Evolutionary conservation across 1,140 invertebrate genomes (phyloP).

Genomic region (Drosophila murphyi): DNA sequence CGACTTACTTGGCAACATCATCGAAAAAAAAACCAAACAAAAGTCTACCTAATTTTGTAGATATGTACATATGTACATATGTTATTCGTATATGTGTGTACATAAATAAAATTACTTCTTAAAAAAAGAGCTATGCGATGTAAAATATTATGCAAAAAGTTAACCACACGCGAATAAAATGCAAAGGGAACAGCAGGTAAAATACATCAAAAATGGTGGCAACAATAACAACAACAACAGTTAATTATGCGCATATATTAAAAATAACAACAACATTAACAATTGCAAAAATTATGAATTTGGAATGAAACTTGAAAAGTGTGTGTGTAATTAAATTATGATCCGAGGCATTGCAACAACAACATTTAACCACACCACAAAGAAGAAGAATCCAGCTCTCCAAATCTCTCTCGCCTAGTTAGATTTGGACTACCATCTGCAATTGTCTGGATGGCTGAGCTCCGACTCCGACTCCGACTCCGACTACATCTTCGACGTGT

Average conservation of each 20-base stretch:
- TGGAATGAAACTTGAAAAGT: constrained; percentile 72
- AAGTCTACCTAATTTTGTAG: no score
- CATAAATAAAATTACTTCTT: neutral
- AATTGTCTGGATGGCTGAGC: constrained; percentile 14
- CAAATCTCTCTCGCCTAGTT: constrained; percentile 2
- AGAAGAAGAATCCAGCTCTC: constrained; percentile 9
- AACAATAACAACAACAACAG: constrained; percentile 34
- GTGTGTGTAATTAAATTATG: constrained; percentile 69
- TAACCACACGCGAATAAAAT: constrained; percentile 54
- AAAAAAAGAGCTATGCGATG: constrained; percentile 3
- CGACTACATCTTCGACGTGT: constrained; percentile 14
- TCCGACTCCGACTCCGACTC: constrained; percentile 6
- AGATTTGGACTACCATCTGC: constrained; percentile 17
- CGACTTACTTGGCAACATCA: neutral
- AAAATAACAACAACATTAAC: constrained; percentile 39
- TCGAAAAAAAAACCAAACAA: neutral
- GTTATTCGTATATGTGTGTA: neutral
- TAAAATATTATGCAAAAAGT: constrained; percentile 33
- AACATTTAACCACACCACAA: constrained; percentile 56
- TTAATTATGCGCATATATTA: constrained; percentile 76
- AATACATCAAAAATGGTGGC: constrained; percentile 28
- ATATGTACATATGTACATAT: neutral
- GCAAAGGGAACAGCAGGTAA: constrained; percentile 16
- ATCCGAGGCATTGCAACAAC: constrained; percentile 46
- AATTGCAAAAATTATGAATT: constrained; percentile 62